These are phyloP conservation scores for Strix uralensis DNA, from an alignment of 2,113 vertebrate species.

Conservation along the genomic window DNA sequence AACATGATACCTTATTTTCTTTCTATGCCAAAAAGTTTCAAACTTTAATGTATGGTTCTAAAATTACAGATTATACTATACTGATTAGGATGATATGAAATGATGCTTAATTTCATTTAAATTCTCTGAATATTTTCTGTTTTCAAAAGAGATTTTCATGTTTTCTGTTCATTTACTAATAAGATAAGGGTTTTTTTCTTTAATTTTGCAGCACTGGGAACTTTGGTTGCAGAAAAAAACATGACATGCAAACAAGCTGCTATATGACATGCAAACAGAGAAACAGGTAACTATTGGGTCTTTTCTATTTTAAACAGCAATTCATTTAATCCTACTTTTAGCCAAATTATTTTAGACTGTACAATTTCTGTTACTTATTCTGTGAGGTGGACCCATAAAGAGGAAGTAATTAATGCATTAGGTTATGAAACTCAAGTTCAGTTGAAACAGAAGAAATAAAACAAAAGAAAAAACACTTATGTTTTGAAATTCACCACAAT, in stretches of 20 bases:
- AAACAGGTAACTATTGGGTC: neutral
- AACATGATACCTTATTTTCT: neutral
- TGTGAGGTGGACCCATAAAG: neutral
- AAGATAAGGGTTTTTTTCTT: neutral
- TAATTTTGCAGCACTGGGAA: neutral
- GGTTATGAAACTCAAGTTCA: neutral
- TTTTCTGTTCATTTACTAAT: neutral
- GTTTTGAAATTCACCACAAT: neutral
- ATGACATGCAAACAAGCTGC: neutral
- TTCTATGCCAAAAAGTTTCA: neutral
- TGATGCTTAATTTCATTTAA: neutral
- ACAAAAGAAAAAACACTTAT: neutral
- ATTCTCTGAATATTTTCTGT: neutral
- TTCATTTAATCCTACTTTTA: neutral
- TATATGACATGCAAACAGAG: neutral
- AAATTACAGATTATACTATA: neutral
- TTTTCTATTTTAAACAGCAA: neutral
- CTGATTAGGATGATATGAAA: neutral
- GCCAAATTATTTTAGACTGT: neutral
- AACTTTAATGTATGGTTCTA: neutral
- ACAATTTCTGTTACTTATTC: neutral
- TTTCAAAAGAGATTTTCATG: neutral
- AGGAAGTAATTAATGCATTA: neutral
- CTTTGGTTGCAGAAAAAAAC: neutral
- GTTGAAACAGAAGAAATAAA: neutral